Percentiles rank a stretch among this genome's conserved stretches.
Conservation (phyloP, 2,797 vertebrate species). For the Hozukius guyotensis region DNA sequence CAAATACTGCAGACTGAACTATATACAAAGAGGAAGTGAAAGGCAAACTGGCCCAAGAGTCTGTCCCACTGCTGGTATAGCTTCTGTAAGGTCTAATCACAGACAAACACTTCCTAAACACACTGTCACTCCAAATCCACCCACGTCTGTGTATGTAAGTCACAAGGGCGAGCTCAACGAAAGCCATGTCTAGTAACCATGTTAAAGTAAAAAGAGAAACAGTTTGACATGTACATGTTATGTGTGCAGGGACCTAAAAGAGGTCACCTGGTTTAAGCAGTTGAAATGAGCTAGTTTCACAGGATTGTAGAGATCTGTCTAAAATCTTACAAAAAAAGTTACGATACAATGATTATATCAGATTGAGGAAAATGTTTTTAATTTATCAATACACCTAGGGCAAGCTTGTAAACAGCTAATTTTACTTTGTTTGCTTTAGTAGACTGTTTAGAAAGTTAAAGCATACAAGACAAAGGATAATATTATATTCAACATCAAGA, state of each 20-base stretch:
- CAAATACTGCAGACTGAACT: background rate
- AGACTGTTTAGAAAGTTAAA: background rate
- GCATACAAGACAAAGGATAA: background rate
- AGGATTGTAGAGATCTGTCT: background rate
- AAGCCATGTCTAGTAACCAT: background rate
- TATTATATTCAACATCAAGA: background rate
- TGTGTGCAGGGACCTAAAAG: background rate
- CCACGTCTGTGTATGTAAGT: conserved; percentile 21
- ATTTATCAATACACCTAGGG: background rate
- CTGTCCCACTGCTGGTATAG: background rate
- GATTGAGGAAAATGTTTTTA: background rate
- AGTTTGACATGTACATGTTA: background rate
- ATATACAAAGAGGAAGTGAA: conserved; percentile 49
- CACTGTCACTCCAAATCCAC: background rate
- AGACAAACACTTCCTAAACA: conserved; percentile 52
- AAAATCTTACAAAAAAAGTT: background rate
- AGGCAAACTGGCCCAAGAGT: conserved; percentile 5
- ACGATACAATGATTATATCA: background rate
- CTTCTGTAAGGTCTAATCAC: conserved; percentile 23
- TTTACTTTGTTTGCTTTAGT: background rate
- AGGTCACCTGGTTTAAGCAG: background rate
- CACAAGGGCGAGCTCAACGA: background rate
- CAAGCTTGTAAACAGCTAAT: background rate
- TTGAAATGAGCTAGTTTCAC: background rate
- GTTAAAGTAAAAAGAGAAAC: background rate